phyloP scores from a whole-genome alignment of 2,113 vertebrate species.

The Damaliscus lunatus region DNA sequence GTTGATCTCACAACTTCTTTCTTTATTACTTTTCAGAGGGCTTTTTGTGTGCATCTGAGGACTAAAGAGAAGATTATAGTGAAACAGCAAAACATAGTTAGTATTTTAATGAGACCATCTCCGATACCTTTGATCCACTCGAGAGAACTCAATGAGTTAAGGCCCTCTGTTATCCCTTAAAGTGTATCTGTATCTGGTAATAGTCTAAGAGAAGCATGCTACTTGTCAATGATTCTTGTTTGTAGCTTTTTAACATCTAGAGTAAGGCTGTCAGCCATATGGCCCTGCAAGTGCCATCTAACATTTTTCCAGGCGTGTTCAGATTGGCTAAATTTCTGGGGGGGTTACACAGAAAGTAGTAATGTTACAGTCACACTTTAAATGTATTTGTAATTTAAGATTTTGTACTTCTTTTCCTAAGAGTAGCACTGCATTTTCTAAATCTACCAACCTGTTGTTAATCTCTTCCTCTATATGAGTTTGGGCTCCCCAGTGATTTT shows the following conservation, averaged over 20 bases:
- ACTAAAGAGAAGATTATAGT: not conserved
- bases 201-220: not conserved
- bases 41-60: not conserved
- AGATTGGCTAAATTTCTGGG: not conserved
- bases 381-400: not conserved
- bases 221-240: not conserved
- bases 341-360: not conserved
- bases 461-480: not conserved
- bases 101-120: not conserved
- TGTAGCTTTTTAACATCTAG: not conserved
- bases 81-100: not conserved
- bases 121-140: not conserved
- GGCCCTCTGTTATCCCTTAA: not conserved
- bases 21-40: not conserved
- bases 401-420: not conserved
- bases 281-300: not conserved
- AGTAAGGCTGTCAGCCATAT: not conserved
- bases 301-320: not conserved
- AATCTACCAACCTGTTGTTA: not conserved
- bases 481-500: not conserved
- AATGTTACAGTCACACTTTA: not conserved
- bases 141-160: not conserved
- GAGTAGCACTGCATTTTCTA: not conserved
- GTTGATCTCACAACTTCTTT: not conserved
- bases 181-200: not conserved